phyloP scores from a whole-genome alignment of 1,140 invertebrate genomes.

The Aleiodes sp. region DNA sequence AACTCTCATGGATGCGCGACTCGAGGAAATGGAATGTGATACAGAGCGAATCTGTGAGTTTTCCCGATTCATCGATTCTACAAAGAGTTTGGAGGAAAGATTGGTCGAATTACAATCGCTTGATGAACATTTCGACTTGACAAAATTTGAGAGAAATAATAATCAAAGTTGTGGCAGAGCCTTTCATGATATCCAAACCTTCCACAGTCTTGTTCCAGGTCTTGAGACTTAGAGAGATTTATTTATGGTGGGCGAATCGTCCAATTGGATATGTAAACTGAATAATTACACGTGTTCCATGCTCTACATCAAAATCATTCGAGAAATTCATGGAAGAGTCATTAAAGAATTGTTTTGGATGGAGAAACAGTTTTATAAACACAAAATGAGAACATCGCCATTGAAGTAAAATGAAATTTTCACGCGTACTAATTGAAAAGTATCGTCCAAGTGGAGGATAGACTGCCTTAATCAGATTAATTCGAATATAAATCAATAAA shows the following conservation, averaged over 20 bases:
- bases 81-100: conserved; percentile 56
- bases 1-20: conserved; percentile 49
- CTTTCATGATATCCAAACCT: conserved; percentile 76
- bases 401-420: too few species aligned
- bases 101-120: conserved; percentile 56
- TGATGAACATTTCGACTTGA: conserved; percentile 61
- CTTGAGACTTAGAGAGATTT: conserved; percentile 70
- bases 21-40: conserved; percentile 47
- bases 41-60: conserved; percentile 61
- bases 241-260: conserved; percentile 7
- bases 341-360: background rate
- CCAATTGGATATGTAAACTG: conserved; percentile 19
- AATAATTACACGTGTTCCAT: conserved; percentile 5
- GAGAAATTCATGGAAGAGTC: background rate
- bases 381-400: too few species aligned
- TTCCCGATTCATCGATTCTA: conserved; percentile 52
- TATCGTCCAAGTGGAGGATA: conserved; percentile 35
- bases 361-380: too few species aligned
- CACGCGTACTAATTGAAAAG: background rate
- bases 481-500: conserved; percentile 26
- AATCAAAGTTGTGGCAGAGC: conserved; percentile 72
- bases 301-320: background rate
- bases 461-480: conserved; percentile 35
- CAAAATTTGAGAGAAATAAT: conserved; percentile 59
- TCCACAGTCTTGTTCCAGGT: conserved; percentile 76